A percentile compares a stretch with the other conserved stretches of the same genome.
Conservation (phyloP, 2,113 vertebrate genomes). For the Neotragus moschatus region DNA sequence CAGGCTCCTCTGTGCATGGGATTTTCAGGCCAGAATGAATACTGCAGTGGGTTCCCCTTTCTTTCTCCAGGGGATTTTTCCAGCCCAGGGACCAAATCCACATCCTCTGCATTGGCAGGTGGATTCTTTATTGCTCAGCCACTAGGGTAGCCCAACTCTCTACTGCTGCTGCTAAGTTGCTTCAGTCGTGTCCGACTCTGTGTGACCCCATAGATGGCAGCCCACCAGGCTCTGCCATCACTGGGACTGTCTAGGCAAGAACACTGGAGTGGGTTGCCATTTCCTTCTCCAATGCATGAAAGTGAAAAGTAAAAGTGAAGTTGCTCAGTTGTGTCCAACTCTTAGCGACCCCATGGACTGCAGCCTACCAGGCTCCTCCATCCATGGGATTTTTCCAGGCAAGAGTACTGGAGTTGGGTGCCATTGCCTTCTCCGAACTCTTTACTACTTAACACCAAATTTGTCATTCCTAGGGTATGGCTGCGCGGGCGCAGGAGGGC, state of each 20-base stretch:
- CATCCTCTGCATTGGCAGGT: neutral
- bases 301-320: too few relatives aligned
- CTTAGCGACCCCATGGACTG: too few relatives aligned
- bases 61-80: neutral
- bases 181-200: too few relatives aligned
- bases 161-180: too few relatives aligned
- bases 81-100: neutral
- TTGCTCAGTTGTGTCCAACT: neutral
- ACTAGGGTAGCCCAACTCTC: neutral
- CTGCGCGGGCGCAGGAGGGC: too few relatives aligned
- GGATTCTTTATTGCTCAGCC: neutral
- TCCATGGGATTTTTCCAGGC: too few relatives aligned
- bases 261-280: too few relatives aligned
- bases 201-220: fast-evolving
- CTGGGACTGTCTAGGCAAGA: too few relatives aligned
- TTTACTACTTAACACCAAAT: neutral
- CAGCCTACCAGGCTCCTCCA: too few relatives aligned
- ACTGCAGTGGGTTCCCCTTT: neutral
- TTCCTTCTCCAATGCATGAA: too few relatives aligned
- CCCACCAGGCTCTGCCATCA: fast-evolving
- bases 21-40: neutral
- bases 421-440: too few relatives aligned
- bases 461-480: neutral
- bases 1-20: neutral
- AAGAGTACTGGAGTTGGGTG: too few relatives aligned